Evolutionary conservation across 2,888 invertebrate genomes (phyloP), one percentile per base, ranked within the genome.

Genomic region (Polietes domitor): DNA sequence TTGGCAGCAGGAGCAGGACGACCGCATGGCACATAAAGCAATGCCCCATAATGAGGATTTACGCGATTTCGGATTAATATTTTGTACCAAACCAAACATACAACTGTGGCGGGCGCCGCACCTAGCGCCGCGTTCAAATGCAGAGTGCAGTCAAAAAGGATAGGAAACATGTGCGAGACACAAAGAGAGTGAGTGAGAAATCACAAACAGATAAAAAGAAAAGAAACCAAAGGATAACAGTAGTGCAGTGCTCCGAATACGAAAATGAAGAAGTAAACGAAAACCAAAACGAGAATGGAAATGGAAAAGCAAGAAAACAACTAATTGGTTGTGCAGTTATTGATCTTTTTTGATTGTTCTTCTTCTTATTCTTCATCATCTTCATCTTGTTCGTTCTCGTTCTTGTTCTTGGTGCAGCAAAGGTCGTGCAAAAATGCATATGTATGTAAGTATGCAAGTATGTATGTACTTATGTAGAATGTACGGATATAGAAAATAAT

Each of bases 1-100:
- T 84, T 72, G 80, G 75, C 65, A 61, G 21, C 21, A 43, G 12
- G 55, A 43, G 74, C 43, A 85, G 84, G 77, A 85, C 86, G 86
- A 87, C 84, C 86, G 86, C 86, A 86, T 86, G 79, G 79, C 89
- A 88, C 88, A 86, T 86, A 86, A 85, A 74, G 86, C 88, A 89
- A 89, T 87, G 87, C 88, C 87, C 89, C 89, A 89, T 89, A 89
- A 89, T 89, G 90, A 89, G 87, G 88, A 87, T 89, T 87, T 86
- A 86, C 86, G 86, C 82, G 85, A 80, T 83, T 85, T 85, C 55
- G 80, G 71, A 75, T 83, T 83, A 74, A 80, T 85, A 71, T 80
- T 68, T 68, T 24, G 21, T 37, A 65, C 55, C 74, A 82, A 82
- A 86, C 88, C 86, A 88, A 87, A 82, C 88, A 88, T 87, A 89